Conservation (phyloP, 2,113 vertebrate genomes). For the Hassar affinis region DNA sequence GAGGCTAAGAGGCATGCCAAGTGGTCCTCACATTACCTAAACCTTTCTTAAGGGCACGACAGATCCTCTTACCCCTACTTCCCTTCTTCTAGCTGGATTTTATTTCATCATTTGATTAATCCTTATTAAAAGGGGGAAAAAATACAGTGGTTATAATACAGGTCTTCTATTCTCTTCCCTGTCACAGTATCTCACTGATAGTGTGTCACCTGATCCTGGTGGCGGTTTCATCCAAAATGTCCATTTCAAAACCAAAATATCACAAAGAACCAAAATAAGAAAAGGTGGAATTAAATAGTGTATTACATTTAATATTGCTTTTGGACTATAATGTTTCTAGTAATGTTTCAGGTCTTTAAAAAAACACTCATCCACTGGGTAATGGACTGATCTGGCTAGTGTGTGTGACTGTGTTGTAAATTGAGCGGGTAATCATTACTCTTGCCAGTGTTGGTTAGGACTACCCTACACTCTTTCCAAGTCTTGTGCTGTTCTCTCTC, state of each 20-base stretch:
- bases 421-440: conserved; percentile 16
- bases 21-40: conserved; percentile 48
- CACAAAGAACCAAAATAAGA: not conserved
- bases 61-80: conserved; percentile 48
- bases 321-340: too few relatives aligned
- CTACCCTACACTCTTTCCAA: conserved; percentile 30
- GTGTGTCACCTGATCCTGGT: conserved; percentile 13
- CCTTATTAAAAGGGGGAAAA: conserved; percentile 43
- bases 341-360: too few relatives aligned
- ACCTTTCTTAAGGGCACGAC: conserved; percentile 50
- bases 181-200: conserved; percentile 33
- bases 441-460: conserved; percentile 36
- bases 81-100: conserved; percentile 37
- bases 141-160: conserved; percentile 16
- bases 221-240: not conserved
- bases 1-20: conserved; percentile 44
- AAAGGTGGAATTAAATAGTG: not conserved
- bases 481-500: too few relatives aligned
- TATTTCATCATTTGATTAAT: conserved; percentile 55
- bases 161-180: conserved; percentile 23
- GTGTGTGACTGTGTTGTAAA: conserved; percentile 35
- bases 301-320: not conserved
- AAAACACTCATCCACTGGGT: not conserved
- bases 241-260: not conserved
- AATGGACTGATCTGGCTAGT: not conserved